phyloP scores from a whole-genome alignment of 2,113 vertebrate species.

The Malurus melanocephalus region DNA sequence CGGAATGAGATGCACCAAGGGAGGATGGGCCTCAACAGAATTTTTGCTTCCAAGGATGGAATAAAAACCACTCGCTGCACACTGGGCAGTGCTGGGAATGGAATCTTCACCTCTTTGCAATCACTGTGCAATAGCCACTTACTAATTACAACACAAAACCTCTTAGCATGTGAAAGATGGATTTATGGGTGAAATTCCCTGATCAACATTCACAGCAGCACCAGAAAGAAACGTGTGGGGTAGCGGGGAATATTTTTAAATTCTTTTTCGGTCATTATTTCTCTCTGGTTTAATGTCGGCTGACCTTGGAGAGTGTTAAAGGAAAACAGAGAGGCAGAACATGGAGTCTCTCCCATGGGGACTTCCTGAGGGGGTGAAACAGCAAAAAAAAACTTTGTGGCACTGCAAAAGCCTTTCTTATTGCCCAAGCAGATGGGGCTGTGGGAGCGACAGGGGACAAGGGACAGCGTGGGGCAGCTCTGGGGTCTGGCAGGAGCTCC shows the following conservation, averaged over 20 bases:
- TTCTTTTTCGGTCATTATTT: not conserved
- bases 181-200: conserved; percentile 36
- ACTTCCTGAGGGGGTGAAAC: not conserved
- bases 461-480: not conserved
- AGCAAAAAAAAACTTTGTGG: not conserved
- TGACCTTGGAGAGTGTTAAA: not conserved
- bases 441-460: not conserved
- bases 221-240: not conserved
- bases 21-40: not conserved
- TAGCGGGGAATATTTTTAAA: not conserved
- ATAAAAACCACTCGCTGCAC: rapidly evolving
- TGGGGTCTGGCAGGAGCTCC: not conserved
- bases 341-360: rapidly evolving
- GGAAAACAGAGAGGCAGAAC: not conserved
- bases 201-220: not conserved
- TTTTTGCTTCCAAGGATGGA: rapidly evolving
- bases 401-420: rapidly evolving
- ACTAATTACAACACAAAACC: conserved; percentile 6
- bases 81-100: not conserved
- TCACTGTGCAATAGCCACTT: not conserved
- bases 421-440: not conserved
- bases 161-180: not conserved
- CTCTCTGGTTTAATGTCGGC: not conserved
- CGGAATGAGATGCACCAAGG: rapidly evolving
- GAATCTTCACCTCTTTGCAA: not conserved